Percentiles rank a stretch among this genome's conserved stretches.
Evolutionary conservation across 1,140 invertebrate species (phyloP).

Genomic region (Capitella teleta): DNA sequence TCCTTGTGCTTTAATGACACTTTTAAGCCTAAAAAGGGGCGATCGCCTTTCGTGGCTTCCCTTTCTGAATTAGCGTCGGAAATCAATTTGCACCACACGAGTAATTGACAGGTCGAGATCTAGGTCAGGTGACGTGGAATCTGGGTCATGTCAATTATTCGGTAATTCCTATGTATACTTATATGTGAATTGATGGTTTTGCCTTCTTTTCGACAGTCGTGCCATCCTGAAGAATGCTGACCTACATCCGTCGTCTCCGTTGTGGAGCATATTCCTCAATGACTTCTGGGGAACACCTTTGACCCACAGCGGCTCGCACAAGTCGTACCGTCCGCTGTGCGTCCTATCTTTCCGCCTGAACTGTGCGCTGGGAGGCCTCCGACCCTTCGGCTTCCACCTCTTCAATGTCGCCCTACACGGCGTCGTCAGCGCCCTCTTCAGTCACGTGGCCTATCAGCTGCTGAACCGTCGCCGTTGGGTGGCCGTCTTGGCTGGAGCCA

Average conservation of each 20-base stretch:
- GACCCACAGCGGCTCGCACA: slow-evolving; percentile 81
- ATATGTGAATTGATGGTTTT: no score
- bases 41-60: no score
- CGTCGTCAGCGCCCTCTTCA: slow-evolving; percentile 37
- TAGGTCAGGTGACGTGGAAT: no score
- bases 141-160: no score
- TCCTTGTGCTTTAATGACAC: no score
- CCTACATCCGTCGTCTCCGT: slow-evolving; percentile 73
- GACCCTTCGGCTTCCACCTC: slow-evolving; percentile 45
- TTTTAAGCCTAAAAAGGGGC: no score
- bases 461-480: slow-evolving; percentile 35
- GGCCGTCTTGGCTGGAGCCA: slow-evolving; percentile 48
- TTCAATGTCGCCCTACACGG: slow-evolving; percentile 43
- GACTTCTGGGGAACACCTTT: slow-evolving; percentile 98
- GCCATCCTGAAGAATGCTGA: slow-evolving; percentile 93
- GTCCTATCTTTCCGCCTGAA: slow-evolving; percentile 88
- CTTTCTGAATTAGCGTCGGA: no score
- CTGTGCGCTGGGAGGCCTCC: slow-evolving; percentile 39
- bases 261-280: slow-evolving; percentile 84
- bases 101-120: no score
- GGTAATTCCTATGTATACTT: no score
- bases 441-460: slow-evolving; percentile 17
- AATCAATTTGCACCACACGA: no score
- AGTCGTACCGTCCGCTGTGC: slow-evolving; percentile 87
- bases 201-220: no score